phyloP scores from a whole-genome alignment of 2,888 invertebrate species.

The Elegia similella region DNA sequence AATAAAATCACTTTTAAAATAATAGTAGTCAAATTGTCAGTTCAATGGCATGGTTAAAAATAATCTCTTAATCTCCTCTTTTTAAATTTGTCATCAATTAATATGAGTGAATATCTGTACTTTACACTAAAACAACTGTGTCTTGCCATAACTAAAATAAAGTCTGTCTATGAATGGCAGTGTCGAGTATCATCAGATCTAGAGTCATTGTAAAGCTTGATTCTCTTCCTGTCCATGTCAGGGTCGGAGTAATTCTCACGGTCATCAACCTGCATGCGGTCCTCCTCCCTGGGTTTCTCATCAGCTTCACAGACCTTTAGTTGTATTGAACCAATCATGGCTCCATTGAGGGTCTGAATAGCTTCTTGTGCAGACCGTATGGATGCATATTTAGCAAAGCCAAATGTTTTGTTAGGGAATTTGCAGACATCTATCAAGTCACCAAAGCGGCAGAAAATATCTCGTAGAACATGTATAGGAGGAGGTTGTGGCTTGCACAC shows the following conservation, averaged over 20 bases:
- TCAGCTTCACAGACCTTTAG: conserved; percentile 95
- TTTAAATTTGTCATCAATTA: too few relatives aligned
- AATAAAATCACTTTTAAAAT: neutral
- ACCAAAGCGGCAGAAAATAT: conserved; percentile 95
- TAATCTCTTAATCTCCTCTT: too few relatives aligned
- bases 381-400: conserved; percentile 94
- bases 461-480: conserved; percentile 87
- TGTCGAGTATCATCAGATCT: neutral
- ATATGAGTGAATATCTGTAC: too few relatives aligned
- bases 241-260: conserved; percentile 35
- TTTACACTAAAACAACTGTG: too few relatives aligned
- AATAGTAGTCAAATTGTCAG: neutral
- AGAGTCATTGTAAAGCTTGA: conserved; percentile 39
- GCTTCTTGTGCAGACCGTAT: conserved; percentile 89
- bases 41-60: neutral
- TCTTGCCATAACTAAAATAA: neutral
- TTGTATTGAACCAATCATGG: conserved; percentile 89
- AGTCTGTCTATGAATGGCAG: neutral
- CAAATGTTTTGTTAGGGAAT: conserved; percentile 94
- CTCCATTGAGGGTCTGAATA: conserved; percentile 87
- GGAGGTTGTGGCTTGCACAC: conserved; percentile 86
- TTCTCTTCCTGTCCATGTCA: conserved; percentile 53
- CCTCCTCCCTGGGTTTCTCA: conserved; percentile 74
- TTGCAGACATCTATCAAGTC: conserved; percentile 94
- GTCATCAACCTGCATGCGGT: conserved; percentile 36